A percentile compares a stretch with the other conserved stretches of the same genome.
These are phyloP conservation scores for Brachypalpus laphriformis DNA, from an alignment of 2,888 invertebrate species.

Conservation along the genomic window DNA sequence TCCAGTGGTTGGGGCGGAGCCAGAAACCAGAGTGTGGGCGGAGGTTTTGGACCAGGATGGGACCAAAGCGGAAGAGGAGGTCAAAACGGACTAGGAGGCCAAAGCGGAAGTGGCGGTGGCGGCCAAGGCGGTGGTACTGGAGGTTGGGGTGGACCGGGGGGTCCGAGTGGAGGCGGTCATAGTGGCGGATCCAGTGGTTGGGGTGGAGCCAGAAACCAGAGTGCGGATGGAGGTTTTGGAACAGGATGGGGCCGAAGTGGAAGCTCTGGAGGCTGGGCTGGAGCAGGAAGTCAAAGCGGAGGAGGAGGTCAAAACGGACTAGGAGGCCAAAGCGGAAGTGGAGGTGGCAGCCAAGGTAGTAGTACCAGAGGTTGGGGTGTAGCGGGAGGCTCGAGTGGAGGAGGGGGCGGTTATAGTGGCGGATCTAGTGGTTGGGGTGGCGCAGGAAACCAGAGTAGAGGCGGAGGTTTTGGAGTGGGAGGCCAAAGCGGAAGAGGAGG, in stretches of 20 bases:
- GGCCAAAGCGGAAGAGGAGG: not conserved
- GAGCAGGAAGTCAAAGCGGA: not conserved
- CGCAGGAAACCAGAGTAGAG: too few relatives aligned
- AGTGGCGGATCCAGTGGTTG: not conserved
- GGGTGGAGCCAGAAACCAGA: not conserved
- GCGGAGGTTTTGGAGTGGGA: too few relatives aligned
- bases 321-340: not conserved
- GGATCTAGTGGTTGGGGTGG: too few relatives aligned
- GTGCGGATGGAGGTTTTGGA: too few relatives aligned
- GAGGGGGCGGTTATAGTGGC: too few relatives aligned
- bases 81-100: not conserved
- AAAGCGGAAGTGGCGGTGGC: not conserved
- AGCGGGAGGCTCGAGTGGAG: too few relatives aligned
- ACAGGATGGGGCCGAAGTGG: too few relatives aligned
- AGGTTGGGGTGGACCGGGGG: not conserved
- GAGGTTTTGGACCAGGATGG: too few relatives aligned
- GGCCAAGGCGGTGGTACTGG: not conserved
- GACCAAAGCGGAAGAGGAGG: not conserved
- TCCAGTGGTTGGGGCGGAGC: not conserved
- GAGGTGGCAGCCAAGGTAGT: too few relatives aligned
- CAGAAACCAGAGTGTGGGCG: too few relatives aligned
- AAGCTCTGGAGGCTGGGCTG: not conserved
- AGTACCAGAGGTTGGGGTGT: too few relatives aligned
- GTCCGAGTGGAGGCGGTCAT: not conserved
- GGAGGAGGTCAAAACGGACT: not conserved